Base-by-base conservation (phyloP, 2,888 invertebrate genomes). In the Criorhina ranunculi region DNA sequence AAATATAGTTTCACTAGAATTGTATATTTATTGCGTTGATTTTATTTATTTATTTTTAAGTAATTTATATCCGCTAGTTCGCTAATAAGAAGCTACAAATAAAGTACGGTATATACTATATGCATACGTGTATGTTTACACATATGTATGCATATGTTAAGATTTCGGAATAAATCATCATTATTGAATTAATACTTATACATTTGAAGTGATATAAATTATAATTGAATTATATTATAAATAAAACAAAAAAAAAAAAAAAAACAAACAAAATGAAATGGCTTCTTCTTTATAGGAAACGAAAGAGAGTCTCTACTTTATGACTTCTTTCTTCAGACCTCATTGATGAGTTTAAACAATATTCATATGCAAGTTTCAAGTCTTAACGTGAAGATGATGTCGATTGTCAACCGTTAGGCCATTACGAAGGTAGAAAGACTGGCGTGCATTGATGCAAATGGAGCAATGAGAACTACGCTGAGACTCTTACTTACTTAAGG, bases 171-270 rank as follows among this genome's bases (percentile, higher is more conserved):
- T 80, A 85, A 83, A 85, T 85, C 80, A 85, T 85, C 73, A 85
- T 69, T 75, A 85, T 85, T 85, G 33, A 75, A 85, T 80, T 85
- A 85, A 85, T 75, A 85, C 85, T 85, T 85, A 85, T 85, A 85
- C 80, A 85, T 85, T 85, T 85, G 80, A 85, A 85, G 85, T 85
- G 85, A 85, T 85, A 85, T 85, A 85, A 80, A 79, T 80, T 85
- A 80, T 70, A 85, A 80, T 85, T 85, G 66, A 85, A 85, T 85
- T 85, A 75, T 79, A 85, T 80, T 69, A 80, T 75, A 79, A 76
- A 85, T 75, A 75, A 37, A 75, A 81, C 33, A 75, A 80, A 79
- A 33, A 17, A 5, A 60, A 40, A 46, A 69, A 51, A 64, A 24
- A 24, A 24, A 24, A 4, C 2, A 24, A 24, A n/a, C n/a, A 42